phyloP scores from a whole-genome alignment of 2,797 vertebrate genomes.

The Sebastes paucispinis region DNA sequence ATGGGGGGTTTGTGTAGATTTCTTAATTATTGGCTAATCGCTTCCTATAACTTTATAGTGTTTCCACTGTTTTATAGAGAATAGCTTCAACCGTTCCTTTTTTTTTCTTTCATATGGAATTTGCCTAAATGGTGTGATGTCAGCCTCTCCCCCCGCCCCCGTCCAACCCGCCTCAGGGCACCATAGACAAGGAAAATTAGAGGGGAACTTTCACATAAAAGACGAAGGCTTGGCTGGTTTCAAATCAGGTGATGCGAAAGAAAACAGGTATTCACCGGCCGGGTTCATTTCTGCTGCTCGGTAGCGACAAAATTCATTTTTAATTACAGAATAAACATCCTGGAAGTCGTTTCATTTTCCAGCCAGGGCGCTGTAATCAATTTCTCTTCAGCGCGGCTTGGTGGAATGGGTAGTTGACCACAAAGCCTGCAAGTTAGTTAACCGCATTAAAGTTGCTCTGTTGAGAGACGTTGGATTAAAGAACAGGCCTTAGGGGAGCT shows the following conservation, averaged over 20 bases:
- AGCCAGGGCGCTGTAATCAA: constrained; percentile 64
- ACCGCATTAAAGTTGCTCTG: constrained; percentile 70
- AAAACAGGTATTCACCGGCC: constrained; percentile 75
- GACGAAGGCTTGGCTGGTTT: constrained; percentile 72
- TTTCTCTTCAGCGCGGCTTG: constrained; percentile 59
- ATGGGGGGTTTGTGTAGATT: constrained; percentile 62
- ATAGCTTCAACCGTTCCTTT: constrained; percentile 47
- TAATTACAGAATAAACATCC: constrained; percentile 65
- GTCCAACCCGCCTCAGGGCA: constrained; percentile 59
- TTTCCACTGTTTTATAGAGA: constrained; percentile 77
- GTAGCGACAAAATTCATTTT: constrained; percentile 66
- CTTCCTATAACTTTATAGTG: constrained; percentile 78
- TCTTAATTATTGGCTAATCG: constrained; percentile 74
- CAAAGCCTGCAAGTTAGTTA: constrained; percentile 70
- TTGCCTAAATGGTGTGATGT: constrained; percentile 78
- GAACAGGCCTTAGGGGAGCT: constrained; percentile 61
- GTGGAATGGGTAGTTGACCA: constrained; percentile 64
- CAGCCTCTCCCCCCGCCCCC: constrained; percentile 65
- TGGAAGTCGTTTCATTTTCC: constrained; percentile 71
- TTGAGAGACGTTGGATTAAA: constrained; percentile 68
- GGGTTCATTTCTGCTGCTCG: constrained; percentile 49
- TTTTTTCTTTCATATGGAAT: constrained; percentile 70
- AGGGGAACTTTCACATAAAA: constrained; percentile 83
- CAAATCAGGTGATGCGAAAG: constrained; percentile 77
- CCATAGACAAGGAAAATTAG: constrained; percentile 78